Conservation (phyloP, 2,888 invertebrate species). For the Argyresthia goedartella region DNA sequence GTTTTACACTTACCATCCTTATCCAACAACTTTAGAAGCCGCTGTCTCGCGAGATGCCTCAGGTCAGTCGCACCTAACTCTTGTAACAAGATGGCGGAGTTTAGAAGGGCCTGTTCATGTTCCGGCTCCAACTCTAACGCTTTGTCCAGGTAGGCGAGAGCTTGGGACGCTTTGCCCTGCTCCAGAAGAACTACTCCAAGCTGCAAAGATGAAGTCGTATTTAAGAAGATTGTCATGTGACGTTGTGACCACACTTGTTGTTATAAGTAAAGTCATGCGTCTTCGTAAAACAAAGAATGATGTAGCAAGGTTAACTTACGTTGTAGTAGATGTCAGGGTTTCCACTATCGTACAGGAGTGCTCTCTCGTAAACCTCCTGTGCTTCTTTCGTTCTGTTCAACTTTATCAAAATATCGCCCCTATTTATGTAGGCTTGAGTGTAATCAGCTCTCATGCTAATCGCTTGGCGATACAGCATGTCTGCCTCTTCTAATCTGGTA, state of each 20-base stretch:
- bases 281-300: too few relatives aligned
- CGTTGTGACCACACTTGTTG: too few relatives aligned
- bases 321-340: conserved; percentile 97
- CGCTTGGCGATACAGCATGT: conserved; percentile 92
- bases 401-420: conserved; percentile 96
- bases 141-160: conserved; percentile 91
- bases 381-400: conserved; percentile 95
- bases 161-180: conserved; percentile 91
- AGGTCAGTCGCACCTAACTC: conserved; percentile 87
- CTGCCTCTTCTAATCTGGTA: conserved; percentile 93
- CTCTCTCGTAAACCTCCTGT: conserved; percentile 93
- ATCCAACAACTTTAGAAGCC: conserved; percentile 84
- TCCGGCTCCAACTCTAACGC: conserved; percentile 94
- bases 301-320: conserved; percentile 67
- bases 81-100: conserved; percentile 94
- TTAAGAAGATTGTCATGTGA: not conserved
- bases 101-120: conserved; percentile 93
- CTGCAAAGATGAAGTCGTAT: conserved; percentile 50
- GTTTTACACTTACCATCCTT: conserved; percentile 69
- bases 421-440: conserved; percentile 95
- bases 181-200: conserved; percentile 95
- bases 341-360: conserved; percentile 91
- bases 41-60: conserved; percentile 82
- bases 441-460: conserved; percentile 98
- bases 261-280: too few relatives aligned